phyloP scores from a whole-genome alignment of 2,113 vertebrate species.

The Aptenodytes forsteri region DNA sequence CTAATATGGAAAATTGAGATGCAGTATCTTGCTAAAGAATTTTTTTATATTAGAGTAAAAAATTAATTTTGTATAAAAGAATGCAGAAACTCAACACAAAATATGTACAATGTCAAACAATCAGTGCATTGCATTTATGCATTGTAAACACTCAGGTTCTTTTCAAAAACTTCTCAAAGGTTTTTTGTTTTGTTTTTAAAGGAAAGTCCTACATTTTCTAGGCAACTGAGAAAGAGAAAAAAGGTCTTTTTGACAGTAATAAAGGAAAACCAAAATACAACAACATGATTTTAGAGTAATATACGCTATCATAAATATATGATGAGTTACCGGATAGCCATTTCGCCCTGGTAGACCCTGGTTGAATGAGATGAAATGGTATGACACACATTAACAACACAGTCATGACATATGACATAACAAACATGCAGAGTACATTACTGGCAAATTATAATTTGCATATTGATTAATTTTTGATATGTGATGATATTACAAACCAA shows the following conservation, averaged over 20 bases:
- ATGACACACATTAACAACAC: constrained; percentile 61
- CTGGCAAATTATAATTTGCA: background rate
- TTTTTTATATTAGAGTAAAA: background rate
- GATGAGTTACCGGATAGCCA: constrained; percentile 66
- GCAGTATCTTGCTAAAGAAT: background rate
- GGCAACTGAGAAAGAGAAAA: background rate
- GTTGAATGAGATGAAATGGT: constrained; percentile 70
- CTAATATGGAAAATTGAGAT: background rate
- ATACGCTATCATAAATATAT: constrained; percentile 29
- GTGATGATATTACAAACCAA: background rate
- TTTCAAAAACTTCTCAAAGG: background rate
- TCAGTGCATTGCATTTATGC: background rate
- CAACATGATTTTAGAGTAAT: background rate
- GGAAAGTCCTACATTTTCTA: background rate
- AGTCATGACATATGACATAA: constrained; percentile 34
- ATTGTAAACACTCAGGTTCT: background rate
- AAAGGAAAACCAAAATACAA: background rate
- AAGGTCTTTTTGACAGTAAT: background rate
- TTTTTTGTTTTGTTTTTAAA: background rate
- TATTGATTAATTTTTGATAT: background rate
- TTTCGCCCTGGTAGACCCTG: constrained; percentile 72
- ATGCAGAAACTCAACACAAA: constrained; percentile 14
- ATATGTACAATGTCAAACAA: background rate
- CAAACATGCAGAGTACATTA: constrained; percentile 36
- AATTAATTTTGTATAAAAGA: background rate